phyloP scores from a whole-genome alignment of 2,113 vertebrate species.

The Mohoua ochrocephala region DNA sequence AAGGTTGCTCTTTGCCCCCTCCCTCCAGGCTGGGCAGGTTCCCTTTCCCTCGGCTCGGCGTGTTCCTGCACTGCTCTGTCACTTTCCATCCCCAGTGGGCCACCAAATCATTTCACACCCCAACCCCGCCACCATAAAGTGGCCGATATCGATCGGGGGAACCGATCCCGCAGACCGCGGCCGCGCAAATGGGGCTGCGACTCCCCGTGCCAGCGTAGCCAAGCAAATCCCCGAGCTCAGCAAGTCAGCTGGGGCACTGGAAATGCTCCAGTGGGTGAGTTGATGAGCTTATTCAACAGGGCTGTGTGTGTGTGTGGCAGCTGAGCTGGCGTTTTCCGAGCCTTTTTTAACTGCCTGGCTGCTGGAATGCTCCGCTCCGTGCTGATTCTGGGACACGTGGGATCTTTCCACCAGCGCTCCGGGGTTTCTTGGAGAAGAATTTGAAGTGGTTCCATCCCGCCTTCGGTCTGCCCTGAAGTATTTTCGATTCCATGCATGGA shows the following conservation, averaged over 20 bases:
- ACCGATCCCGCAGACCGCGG: not conserved
- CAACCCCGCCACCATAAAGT: not conserved
- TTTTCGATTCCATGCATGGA: not conserved
- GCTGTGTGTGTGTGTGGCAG: not conserved
- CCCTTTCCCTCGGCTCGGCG: not conserved
- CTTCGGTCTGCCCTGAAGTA: not conserved
- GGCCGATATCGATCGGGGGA: not conserved
- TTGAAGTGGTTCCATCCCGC: not conserved
- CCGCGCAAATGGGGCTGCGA: not conserved
- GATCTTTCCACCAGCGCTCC: not conserved
- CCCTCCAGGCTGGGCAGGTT: not conserved
- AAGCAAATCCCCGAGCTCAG: not conserved
- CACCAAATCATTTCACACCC: accelerated
- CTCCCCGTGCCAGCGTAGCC: not conserved
- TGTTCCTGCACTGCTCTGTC: accelerated
- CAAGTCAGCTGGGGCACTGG: slow-evolving; percentile 5
- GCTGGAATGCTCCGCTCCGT: not conserved
- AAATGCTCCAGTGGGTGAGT: not conserved
- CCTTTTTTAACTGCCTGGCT: not conserved
- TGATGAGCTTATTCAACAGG: slow-evolving; percentile 10
- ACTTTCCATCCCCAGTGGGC: not conserved
- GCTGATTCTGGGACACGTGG: accelerated
- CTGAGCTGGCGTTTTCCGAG: slow-evolving; percentile 3
- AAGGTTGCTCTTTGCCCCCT: not conserved
- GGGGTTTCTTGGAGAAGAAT: not conserved